phyloP scores from a whole-genome alignment of 2,113 vertebrate genomes.

The Eptesicus fuscus region DNA sequence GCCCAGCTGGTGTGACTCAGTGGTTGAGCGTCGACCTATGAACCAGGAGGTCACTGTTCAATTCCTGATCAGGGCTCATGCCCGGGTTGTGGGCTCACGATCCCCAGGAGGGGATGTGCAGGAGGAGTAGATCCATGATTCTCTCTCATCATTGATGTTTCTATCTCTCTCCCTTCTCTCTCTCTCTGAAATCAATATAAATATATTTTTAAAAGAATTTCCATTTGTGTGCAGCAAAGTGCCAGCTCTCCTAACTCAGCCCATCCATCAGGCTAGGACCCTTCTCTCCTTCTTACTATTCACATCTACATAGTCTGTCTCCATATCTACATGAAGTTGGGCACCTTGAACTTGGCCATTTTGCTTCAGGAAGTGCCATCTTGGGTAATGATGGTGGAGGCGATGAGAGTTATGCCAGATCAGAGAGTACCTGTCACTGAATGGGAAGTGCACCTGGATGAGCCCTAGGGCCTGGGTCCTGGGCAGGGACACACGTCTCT shows the following conservation, averaged over 20 bases:
- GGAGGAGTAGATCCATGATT: no score
- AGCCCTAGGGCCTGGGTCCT: neutral
- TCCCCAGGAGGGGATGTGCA: no score
- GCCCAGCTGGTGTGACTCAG: no score
- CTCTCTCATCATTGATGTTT: no score
- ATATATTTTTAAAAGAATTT: neutral
- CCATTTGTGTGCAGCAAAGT: neutral
- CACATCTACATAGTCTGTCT: neutral
- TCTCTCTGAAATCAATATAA: no score
- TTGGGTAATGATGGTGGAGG: neutral
- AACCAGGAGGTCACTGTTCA: no score
- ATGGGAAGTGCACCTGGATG: rapidly evolving
- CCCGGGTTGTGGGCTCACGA: no score
- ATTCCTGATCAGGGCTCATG: no score
- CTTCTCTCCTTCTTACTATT: neutral
- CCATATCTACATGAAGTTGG: neutral
- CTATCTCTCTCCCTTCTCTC: no score
- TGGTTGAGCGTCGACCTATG: no score
- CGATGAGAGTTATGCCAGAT: neutral
- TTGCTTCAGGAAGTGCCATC: neutral
- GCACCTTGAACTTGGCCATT: neutral
- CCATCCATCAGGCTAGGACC: neutral
- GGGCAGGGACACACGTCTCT: neutral
- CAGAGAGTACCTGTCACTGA: no score
- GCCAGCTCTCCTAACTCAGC: neutral